Evolutionary conservation across 2,113 vertebrate species (phyloP), one percentile per base, ranked within the genome.

Genomic region (Bagarius yarrelli): DNA sequence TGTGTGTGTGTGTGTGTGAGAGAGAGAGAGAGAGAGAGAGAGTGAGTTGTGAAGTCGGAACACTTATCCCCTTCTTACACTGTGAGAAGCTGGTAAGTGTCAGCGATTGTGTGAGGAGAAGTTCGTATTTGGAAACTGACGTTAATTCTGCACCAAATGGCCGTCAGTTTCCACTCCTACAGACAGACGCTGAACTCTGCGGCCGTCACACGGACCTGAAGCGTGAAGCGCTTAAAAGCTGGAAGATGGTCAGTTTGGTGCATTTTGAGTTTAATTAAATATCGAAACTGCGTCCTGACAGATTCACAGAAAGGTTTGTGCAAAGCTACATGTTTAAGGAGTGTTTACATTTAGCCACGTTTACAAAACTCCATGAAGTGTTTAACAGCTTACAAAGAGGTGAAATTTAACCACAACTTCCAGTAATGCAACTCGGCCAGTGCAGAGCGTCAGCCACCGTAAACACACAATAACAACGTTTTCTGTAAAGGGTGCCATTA

Each of bases 51-150:
- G 44, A 71, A 52, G 8, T 71, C 40, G 52, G 67, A 71, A 71
- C 66, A 69, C 66, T 44, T 69, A 71, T 71, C 47, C 16, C 16
- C 47, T 71, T 52, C 69, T 71, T 71, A 71, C 69, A 71, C 69
- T 50, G 47, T 47, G 25, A 50, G 34, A 67, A n/a, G 64, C 36
- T 40, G 23, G 8, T n/a, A 47, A n/a, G 69, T 47, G 47, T 71
- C 69, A 71, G 16, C 25, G 2, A 50, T 21, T 52, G 69, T 30
- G 47, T 25, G 66, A 69, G 36, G 36, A 23, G 5, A 36, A 69
- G 23, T 25, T 47, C 23, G 14, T 23, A 23, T 47, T 47, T 47
- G 13, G 40, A 47, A 69, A 25, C 23, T 12, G 40, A 25, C 23
- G 67, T 70, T 47, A 50, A 50, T 25, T 4, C 40, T 2, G 15